phyloP scores from a whole-genome alignment of 92 coral and sea anemone species.

The Paramuricea clavata region DNA sequence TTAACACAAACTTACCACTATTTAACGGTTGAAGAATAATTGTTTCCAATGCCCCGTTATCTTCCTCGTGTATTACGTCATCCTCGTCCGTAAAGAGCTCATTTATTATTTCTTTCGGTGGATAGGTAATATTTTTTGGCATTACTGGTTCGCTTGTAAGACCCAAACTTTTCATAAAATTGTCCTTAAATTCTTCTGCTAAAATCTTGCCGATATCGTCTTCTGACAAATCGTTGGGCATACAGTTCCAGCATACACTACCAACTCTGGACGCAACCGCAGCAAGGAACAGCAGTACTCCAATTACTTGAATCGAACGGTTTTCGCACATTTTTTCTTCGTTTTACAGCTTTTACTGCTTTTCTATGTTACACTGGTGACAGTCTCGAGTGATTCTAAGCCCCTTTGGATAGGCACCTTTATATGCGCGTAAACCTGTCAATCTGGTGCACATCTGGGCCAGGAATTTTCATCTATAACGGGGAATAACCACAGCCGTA shows the following conservation, averaged over 20 bases:
- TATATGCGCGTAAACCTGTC: slow-evolving; percentile 4
- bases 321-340: not conserved
- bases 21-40: not conserved
- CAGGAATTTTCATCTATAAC: not conserved
- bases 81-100: not conserved
- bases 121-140: not conserved
- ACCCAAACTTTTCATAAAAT: slow-evolving; percentile 25
- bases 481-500: not conserved
- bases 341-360: not conserved
- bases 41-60: not conserved
- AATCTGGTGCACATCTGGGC: not conserved
- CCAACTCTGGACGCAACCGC: not conserved
- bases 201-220: slow-evolving; percentile 8
- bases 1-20: not conserved
- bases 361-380: not conserved
- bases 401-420: not conserved
- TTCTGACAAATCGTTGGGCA: slow-evolving; percentile 7
- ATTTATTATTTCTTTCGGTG: slow-evolving; percentile 4
- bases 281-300: slow-evolving; percentile 3
- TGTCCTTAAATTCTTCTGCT: slow-evolving; percentile 21
- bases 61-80: not conserved
- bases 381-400: not conserved
- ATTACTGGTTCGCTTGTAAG: not conserved
- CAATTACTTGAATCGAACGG: not conserved
- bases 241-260: not conserved